phyloP scores from a whole-genome alignment of 2,797 vertebrate species.

The Chelonia mydas region DNA sequence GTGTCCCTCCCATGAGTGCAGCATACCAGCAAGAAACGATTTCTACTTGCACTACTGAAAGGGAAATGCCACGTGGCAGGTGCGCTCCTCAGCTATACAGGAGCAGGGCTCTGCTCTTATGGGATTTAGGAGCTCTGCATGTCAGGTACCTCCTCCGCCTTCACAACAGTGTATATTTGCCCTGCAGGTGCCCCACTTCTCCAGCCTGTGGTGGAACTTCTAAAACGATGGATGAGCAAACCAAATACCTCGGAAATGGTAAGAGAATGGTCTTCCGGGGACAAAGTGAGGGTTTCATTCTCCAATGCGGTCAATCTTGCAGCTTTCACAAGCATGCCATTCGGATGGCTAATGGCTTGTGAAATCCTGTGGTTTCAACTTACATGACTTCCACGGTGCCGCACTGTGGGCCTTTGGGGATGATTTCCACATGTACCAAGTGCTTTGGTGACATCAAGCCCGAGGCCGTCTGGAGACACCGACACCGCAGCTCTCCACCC shows the following conservation, averaged over 20 bases:
- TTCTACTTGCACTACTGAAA: no score
- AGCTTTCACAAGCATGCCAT: accelerated
- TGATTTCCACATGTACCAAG: not conserved
- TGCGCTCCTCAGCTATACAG: not conserved
- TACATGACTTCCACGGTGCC: constrained; percentile 22
- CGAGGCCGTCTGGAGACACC: constrained; percentile 5
- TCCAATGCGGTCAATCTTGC: not conserved
- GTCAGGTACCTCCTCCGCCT: not conserved
- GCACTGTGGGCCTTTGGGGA: constrained; percentile 1
- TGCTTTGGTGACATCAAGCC: not conserved
- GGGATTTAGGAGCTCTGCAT: not conserved
- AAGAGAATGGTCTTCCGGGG: not conserved
- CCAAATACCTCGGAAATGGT: not conserved
- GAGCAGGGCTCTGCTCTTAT: not conserved
- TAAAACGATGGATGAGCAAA: not conserved
- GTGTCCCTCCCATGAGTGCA: no score
- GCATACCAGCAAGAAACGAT: no score
- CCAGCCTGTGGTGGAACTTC: not conserved
- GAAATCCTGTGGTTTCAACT: not conserved
- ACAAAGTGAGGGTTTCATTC: not conserved
- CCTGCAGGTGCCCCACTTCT: not conserved
- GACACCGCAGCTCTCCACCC: constrained; percentile 12
- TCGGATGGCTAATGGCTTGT: not conserved
- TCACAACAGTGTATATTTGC: not conserved
- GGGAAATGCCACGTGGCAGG: not conserved